Percentiles rank a stretch among this genome's conserved stretches.
Conservation (phyloP, 2,113 vertebrate genomes). For the Meriones unguiculatus region DNA sequence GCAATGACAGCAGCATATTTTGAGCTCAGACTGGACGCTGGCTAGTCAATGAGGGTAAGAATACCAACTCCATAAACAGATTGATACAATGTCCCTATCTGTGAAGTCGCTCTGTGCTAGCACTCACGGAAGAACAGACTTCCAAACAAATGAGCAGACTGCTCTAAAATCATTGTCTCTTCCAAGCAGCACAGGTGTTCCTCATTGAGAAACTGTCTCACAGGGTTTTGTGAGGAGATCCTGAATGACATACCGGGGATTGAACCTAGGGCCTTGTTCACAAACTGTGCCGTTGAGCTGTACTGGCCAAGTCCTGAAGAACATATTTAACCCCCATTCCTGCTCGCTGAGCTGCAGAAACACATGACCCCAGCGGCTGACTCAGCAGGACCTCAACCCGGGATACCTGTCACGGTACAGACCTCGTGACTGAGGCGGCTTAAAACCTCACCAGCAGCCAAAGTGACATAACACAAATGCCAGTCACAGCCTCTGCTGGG, state of each 20-base stretch:
- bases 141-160: neutral
- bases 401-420: neutral
- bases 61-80: neutral
- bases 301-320: neutral
- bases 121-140: conserved; percentile 2
- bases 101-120: neutral
- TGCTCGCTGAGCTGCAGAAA: neutral
- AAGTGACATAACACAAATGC: neutral
- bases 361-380: neutral
- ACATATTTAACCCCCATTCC: neutral
- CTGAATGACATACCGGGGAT: neutral
- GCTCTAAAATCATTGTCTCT: neutral
- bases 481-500: neutral
- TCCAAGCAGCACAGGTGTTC: neutral
- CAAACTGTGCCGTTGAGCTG: neutral
- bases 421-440: neutral
- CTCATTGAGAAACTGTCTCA: neutral
- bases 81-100: neutral
- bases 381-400: neutral
- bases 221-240: neutral
- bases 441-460: neutral
- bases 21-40: neutral
- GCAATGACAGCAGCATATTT: neutral
- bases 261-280: neutral
- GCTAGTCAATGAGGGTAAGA: neutral